Evolutionary conservation across 2,888 invertebrate species (phyloP), one percentile per base, ranked within the genome.

Genomic region (Polydrusus tereticollis): DNA sequence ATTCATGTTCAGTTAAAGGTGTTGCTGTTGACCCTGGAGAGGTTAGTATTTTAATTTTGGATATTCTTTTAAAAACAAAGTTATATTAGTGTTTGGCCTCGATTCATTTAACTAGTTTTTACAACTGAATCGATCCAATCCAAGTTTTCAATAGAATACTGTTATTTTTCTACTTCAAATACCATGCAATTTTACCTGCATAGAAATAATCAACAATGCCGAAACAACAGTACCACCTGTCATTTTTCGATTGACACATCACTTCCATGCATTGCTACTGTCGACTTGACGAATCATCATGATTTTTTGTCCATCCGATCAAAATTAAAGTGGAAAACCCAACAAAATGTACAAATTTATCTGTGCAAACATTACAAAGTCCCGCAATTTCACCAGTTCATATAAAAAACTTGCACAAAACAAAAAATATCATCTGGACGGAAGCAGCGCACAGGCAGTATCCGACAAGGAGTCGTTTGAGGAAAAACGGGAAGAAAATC

Each of bases 341-440:
- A 57, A 63, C 57, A 73, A 59, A 72, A 78, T 78, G 78, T 78
- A 77, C 72, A 78, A 77, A 73, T 69, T 78, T 59, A 57, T 78
- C 45, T 77, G 75, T 55, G 74, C 73, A 18, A 74, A 68, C 69
- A 55, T 78, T 57, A 26, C 73, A n/a, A 78, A 76, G 71, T 73
- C 76, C 20, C 66, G 77, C 33, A 75, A 63, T 55, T 69, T 77
- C 50, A 74, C 75, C 33, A 55, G 63, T 41, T 70, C 75, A 23
- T 77, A 72, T 59, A 76, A 66, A 41, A 73, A 71, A 63, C 69
- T 77, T 21, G 69, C 75, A 0, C n/a, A 62, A 52, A 26, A 14
- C 20, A 59, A 68, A 36, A 68, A 60, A 50, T 16, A 50, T 38
- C 68, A 68, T 38, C 47, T 43, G 6, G 50, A 65, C 38, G 47